Evolutionary conservation across 2,888 invertebrate species (phyloP).

Genomic region (Prosopocoilus inquinatus): DNA sequence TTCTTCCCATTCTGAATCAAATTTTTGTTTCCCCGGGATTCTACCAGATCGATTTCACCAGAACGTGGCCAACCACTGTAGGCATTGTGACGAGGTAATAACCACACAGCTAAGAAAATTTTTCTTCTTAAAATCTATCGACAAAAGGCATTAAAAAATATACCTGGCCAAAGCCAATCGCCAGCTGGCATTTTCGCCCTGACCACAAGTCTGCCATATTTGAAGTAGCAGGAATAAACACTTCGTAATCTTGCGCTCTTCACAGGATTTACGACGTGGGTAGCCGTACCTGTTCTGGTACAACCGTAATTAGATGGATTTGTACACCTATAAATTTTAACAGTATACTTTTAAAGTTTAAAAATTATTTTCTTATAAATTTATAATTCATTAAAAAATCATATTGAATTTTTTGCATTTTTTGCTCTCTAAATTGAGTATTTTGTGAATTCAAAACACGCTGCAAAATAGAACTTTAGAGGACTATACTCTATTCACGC

Average conservation of each 20-base stretch:
- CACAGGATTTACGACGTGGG: slow-evolving; percentile 61
- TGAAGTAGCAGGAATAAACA: slow-evolving; percentile 62
- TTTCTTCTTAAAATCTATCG: no score
- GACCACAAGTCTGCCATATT: slow-evolving; percentile 63
- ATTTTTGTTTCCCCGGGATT: slow-evolving; percentile 63
- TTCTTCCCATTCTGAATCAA: slow-evolving; percentile 48
- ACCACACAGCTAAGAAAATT: slow-evolving; percentile 63
- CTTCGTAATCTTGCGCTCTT: slow-evolving; percentile 66
- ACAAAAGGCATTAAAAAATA: no score
- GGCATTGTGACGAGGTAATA: slow-evolving; percentile 62
- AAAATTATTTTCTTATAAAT: no score
- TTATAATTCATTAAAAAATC: no score
- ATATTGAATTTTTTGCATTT: no score
- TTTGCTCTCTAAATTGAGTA: no score
- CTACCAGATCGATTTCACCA: slow-evolving; percentile 70
- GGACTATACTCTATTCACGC: no score
- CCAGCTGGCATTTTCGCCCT: slow-evolving; percentile 68
- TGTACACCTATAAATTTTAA: slow-evolving; percentile 57
- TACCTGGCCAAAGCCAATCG: slow-evolving; percentile 67
- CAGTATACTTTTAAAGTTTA: no score
- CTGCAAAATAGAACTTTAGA: no score
- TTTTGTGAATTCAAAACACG: no score
- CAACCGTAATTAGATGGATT: slow-evolving; percentile 61
- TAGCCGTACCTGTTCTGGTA: slow-evolving; percentile 54
- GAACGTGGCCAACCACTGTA: slow-evolving; percentile 71